These are phyloP conservation scores for Parapsyche elsis DNA, from an alignment of 1,140 invertebrate species.

Conservation along the genomic window DNA sequence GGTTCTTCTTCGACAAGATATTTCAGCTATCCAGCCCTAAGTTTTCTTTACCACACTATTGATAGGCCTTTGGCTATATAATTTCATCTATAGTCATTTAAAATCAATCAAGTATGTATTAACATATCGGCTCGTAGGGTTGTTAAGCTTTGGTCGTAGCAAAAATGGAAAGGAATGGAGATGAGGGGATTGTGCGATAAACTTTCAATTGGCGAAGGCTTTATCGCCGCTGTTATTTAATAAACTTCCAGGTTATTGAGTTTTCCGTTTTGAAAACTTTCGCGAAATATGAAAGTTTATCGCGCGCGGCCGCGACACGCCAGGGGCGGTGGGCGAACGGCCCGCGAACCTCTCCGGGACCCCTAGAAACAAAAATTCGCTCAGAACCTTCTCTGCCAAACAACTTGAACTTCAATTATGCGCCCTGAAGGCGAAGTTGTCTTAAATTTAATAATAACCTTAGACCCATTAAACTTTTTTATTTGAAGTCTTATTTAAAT, in stretches of 20 bases:
- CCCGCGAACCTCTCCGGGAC: background rate
- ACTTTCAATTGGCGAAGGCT: slow-evolving; percentile 8
- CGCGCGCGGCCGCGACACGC: slow-evolving; percentile 22
- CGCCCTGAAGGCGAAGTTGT: slow-evolving; percentile 5
- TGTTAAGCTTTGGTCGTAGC: slow-evolving; percentile 4
- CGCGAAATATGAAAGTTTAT: slow-evolving; percentile 46
- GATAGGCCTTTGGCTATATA: too few relatives aligned
- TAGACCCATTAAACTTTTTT: slow-evolving; percentile 38
- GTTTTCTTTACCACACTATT: too few relatives aligned
- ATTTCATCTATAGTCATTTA: too few relatives aligned
- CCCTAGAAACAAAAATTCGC: slow-evolving; percentile 31
- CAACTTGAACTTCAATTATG: slow-evolving; percentile 45
- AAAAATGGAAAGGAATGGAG: background rate
- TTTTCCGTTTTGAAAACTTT: slow-evolving; percentile 43
- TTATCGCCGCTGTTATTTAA: slow-evolving; percentile 48
- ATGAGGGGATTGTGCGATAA: background rate
- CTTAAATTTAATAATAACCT: slow-evolving; percentile 41
- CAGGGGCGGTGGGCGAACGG: background rate
- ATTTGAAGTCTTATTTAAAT: too few relatives aligned
- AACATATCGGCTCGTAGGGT: too few relatives aligned
- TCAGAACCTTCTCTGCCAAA: slow-evolving; percentile 2
- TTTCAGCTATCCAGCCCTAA: background rate
- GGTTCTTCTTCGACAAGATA: too few relatives aligned
- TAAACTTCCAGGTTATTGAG: slow-evolving; percentile 48
- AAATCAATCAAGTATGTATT: too few relatives aligned